These are phyloP conservation scores for Erpobdella octoculata DNA, from an alignment of 2,888 invertebrate genomes.

Conservation along the genomic window DNA sequence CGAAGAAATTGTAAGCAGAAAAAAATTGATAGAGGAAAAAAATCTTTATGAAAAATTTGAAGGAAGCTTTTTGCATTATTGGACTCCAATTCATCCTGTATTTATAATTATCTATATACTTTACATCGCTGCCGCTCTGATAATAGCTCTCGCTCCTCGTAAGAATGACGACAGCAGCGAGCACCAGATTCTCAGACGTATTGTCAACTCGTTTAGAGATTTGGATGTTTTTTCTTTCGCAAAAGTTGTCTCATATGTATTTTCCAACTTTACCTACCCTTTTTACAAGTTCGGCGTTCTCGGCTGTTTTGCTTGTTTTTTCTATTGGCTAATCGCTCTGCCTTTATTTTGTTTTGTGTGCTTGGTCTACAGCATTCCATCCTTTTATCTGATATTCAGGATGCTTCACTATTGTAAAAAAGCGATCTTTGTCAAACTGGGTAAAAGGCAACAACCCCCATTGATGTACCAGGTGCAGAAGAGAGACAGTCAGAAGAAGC, in stretches of 20 bases:
- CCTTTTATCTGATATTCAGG: constrained; percentile 44
- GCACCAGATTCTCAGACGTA: constrained; percentile 38
- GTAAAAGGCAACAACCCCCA: background rate
- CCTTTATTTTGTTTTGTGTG: constrained; percentile 42
- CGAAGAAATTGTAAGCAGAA: constrained; percentile 41
- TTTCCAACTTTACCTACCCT: constrained; percentile 44
- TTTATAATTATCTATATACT: constrained; percentile 46
- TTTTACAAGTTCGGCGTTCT: constrained; percentile 46
- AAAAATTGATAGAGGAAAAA: constrained; percentile 35
- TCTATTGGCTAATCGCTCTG: constrained; percentile 42
- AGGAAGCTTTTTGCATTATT: constrained; percentile 44
- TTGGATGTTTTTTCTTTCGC: constrained; percentile 45
- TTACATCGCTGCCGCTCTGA: constrained; percentile 42
- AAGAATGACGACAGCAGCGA: constrained; percentile 37
- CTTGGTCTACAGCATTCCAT: constrained; percentile 45
- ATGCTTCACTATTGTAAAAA: constrained; percentile 42
- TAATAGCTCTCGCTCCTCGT: constrained; percentile 41
- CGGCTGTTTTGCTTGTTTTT: constrained; percentile 42
- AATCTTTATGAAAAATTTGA: constrained; percentile 38
- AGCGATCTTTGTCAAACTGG: constrained; percentile 18
- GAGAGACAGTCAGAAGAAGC: constrained; percentile 14
- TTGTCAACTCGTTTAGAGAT: constrained; percentile 43
- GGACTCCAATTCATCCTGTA: constrained; percentile 45
- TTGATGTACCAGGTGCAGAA: constrained; percentile 24
- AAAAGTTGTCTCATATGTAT: constrained; percentile 42